Conservation (phyloP, 1,140 invertebrate genomes). For the Rhynchophorus ferrugineus region DNA sequence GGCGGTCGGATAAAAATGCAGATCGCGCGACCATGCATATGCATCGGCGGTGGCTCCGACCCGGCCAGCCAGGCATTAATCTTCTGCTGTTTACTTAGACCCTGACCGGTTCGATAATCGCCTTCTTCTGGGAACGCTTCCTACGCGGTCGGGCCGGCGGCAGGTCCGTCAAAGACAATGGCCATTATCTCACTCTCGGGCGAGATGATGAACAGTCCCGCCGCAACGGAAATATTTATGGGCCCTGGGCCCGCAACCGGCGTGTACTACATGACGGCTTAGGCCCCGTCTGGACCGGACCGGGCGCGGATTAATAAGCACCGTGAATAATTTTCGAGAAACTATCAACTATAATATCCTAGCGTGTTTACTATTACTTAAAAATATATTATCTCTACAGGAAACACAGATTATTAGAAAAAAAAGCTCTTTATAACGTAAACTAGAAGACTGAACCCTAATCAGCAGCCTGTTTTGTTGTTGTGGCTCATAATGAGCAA, state of each 20-base stretch:
- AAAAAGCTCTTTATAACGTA: too few species aligned
- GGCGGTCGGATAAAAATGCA: neutral
- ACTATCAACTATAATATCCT: too few species aligned
- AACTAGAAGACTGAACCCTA: too few species aligned
- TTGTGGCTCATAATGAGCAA: too few species aligned
- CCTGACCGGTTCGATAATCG: constrained; percentile 11
- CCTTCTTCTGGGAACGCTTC: constrained; percentile 10
- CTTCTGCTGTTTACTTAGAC: constrained; percentile 8
- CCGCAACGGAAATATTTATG: constrained; percentile 13
- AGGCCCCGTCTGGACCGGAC: neutral
- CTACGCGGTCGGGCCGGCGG: constrained; percentile 6
- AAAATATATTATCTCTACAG: too few species aligned
- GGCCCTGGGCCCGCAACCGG: constrained; percentile 1
- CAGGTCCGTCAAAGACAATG: constrained; percentile 18
- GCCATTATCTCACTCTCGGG: constrained; percentile 21
- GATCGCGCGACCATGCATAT: neutral
- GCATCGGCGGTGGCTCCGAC: too few species aligned
- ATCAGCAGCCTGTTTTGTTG: too few species aligned
- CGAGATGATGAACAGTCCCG: constrained; percentile 20
- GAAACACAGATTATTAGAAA: too few species aligned
- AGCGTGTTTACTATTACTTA: too few species aligned
- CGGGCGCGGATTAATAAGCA: neutral
- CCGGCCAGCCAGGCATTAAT: too few species aligned
- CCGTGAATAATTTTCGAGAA: too few species aligned
- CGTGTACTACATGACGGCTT: neutral